Base-by-base conservation (phyloP, 1,140 invertebrate species). In the Wasmannia auropunctata region DNA sequence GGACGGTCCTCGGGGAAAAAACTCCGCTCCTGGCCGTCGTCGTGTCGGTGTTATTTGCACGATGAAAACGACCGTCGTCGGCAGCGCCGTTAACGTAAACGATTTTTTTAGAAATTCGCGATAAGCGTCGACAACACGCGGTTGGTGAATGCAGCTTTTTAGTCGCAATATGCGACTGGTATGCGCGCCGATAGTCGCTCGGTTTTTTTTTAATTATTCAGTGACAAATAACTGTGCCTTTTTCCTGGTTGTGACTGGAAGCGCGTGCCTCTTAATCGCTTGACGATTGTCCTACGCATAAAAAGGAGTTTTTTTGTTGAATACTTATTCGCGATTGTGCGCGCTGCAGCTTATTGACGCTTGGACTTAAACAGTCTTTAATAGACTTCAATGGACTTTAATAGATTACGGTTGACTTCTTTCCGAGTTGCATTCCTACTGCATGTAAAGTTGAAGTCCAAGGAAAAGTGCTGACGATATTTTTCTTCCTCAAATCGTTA, bases 1-100 rank as follows among this genome's bases (percentile, higher is more conserved):
- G 58, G 58, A 49, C 81, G 11, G 19, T 51, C 70, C 58, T 49
- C 40, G 25, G 19, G 58, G 43, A 63, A 77, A 85, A 85, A 85
- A 25, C 10, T 22, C n/a, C n/a, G 43, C 40, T 75, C 37, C 43
- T 0, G 72, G 14, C 14, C n/a, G 8, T 4, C 0, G 14, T 51
- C 16, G 43, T 77, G n/a, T 40, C 31, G 14, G 7, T 67, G 7
- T 51, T 0, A 49, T 10, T 16, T 28, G 11, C 22, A 40, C 11
- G 16, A 60, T 49, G 51, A 69, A 77, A n/a, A n/a, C 10, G 10
- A 2, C 2, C 22, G 14, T 14, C 14, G 25, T 76, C 14, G 4
- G 10, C 81, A 46, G n/a, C 8, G 19, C 34, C 19, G 37, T 69
- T 69, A 80, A 14, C 8, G 16, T 80, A 69, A 69, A 49, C 1